A percentile compares a stretch with the other conserved stretches of the same genome.
These are phyloP conservation scores for Chaetodon trifascialis DNA, from an alignment of 2,113 vertebrate genomes.

Conservation along the genomic window DNA sequence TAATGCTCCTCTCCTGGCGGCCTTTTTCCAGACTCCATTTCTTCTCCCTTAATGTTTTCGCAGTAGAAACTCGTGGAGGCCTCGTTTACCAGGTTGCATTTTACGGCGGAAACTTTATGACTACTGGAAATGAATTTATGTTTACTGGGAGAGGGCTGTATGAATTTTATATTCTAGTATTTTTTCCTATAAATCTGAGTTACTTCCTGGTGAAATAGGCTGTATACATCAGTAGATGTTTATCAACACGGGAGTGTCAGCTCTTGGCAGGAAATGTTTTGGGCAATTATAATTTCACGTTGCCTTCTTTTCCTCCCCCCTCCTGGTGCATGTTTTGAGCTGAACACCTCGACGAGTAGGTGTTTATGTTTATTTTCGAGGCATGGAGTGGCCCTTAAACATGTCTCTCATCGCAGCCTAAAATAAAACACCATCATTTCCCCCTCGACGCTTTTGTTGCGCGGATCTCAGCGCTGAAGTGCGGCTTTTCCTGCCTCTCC, in stretches of 20 bases:
- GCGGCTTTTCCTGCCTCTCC: slow-evolving; percentile 30
- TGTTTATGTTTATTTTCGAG: slow-evolving; percentile 70
- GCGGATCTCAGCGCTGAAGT: slow-evolving; percentile 38
- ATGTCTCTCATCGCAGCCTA: slow-evolving; percentile 47
- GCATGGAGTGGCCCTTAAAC: slow-evolving; percentile 55
- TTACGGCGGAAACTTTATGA: slow-evolving; percentile 56
- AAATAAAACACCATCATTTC: slow-evolving; percentile 61
- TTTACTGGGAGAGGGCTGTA: slow-evolving; percentile 46
- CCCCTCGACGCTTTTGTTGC: slow-evolving; percentile 38
- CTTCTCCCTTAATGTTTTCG: slow-evolving; percentile 42
- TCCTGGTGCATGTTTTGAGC: slow-evolving; percentile 41
- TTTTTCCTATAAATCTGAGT: slow-evolving; percentile 58
- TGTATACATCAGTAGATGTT: slow-evolving; percentile 14
- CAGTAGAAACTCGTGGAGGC: slow-evolving; percentile 15
- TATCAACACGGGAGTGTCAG: slow-evolving; percentile 51
- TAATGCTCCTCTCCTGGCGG: slow-evolving; percentile 16
- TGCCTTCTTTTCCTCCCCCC: not conserved
- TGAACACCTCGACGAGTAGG: slow-evolving; percentile 61
- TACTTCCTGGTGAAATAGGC: slow-evolving; percentile 13
- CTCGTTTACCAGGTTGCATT: slow-evolving; percentile 31
- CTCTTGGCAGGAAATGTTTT: slow-evolving; percentile 50
- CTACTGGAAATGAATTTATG: slow-evolving; percentile 51
- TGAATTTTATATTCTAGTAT: slow-evolving; percentile 61
- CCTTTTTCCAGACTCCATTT: slow-evolving; percentile 45
- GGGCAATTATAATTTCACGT: slow-evolving; percentile 50